Percentiles rank a stretch among this genome's conserved stretches.
These are phyloP conservation scores for Sitta carolinensis DNA, from an alignment of 2,797 vertebrate species.

Conservation along the genomic window DNA sequence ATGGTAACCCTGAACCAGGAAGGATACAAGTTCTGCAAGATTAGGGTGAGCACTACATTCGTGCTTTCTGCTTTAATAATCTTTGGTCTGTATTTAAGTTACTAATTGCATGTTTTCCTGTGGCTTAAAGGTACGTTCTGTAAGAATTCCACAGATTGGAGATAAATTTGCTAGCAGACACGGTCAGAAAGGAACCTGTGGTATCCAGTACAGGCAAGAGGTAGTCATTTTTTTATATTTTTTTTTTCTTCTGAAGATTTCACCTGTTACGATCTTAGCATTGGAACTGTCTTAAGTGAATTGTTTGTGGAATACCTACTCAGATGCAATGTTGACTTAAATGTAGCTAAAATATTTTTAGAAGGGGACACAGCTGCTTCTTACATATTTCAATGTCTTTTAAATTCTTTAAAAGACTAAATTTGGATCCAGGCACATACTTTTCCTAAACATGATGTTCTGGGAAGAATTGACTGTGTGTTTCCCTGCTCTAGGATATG, in stretches of 20 bases:
- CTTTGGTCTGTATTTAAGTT: neutral
- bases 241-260: neutral
- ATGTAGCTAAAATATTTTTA: neutral
- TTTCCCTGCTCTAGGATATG: conserved; percentile 86
- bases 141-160: conserved; percentile 97
- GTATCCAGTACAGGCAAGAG: conserved; percentile 98
- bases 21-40: conserved; percentile 99
- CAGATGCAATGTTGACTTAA: neutral
- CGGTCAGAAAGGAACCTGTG: conserved; percentile 97
- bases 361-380: neutral
- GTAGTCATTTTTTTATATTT: conserved; percentile 68
- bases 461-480: neutral
- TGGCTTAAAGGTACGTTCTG: conserved; percentile 89
- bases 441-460: neutral
- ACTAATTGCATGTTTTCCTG: neutral
- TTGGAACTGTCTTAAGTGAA: neutral
- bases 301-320: neutral
- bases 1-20: conserved; percentile 99
- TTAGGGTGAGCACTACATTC: conserved; percentile 81
- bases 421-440: neutral
- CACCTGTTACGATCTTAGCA: neutral
- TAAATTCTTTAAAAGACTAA: neutral
- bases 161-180: conserved; percentile 99
- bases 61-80: neutral
- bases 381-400: neutral